phyloP scores from a whole-genome alignment of 2,888 invertebrate species.

The Platycnemis pennipes region DNA sequence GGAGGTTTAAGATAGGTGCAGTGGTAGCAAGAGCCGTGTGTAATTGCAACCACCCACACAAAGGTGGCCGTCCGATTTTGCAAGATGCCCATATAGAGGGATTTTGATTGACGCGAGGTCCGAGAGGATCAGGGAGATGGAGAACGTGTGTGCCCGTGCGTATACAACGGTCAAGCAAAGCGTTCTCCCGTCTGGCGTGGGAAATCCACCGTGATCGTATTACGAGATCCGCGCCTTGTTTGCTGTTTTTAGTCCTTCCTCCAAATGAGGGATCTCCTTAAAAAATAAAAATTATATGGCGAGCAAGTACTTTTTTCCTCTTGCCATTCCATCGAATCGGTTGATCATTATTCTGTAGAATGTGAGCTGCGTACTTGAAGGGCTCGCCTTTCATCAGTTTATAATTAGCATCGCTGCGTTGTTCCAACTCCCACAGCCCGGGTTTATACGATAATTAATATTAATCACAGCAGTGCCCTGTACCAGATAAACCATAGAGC shows the following conservation, averaged over 20 bases:
- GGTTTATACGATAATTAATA: not conserved
- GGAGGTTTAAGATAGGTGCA: not conserved
- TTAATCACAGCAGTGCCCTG: not conserved
- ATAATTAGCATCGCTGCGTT: not conserved
- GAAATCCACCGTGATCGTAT: not conserved
- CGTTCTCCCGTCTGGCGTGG: not conserved
- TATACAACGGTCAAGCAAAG: not conserved
- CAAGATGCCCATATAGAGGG: not conserved
- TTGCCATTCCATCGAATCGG: not conserved
- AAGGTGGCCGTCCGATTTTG: not conserved
- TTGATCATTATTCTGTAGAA: not conserved
- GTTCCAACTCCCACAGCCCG: not conserved
- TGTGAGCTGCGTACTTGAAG: not conserved
- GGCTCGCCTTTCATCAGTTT: not conserved
- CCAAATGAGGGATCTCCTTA: not conserved
- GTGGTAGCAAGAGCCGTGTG: not conserved
- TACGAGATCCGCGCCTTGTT: not conserved
- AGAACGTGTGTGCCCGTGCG: not conserved
- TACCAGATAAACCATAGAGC: not conserved
- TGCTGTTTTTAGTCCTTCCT: not conserved
- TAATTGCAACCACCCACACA: not conserved
- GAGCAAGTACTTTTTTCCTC: not conserved
- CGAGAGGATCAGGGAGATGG: not conserved
- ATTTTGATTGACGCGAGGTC: not conserved
- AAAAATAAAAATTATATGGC: not conserved